These are phyloP conservation scores for Diaprepes abbreviatus DNA, from an alignment of 2,888 invertebrate genomes.

Conservation along the genomic window DNA sequence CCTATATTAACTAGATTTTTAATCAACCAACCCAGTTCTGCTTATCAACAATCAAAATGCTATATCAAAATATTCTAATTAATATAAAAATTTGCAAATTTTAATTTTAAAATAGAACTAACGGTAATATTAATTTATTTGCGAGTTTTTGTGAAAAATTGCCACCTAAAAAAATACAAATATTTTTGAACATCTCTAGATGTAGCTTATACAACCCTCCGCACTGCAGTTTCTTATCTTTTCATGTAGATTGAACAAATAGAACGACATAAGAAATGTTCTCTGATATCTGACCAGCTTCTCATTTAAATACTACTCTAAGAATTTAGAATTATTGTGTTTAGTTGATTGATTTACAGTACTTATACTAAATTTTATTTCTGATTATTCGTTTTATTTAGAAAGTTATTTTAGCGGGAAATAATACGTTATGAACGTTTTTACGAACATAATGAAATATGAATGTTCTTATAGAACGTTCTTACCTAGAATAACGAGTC, in stretches of 20 bases:
- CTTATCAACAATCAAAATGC: conserved; percentile 13
- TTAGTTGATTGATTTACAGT: conserved; percentile 14
- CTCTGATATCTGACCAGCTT: conserved; percentile 1
- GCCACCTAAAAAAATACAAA: conserved; percentile 1
- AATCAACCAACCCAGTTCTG: background rate
- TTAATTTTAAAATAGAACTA: background rate
- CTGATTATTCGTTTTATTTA: background rate
- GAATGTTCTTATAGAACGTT: background rate
- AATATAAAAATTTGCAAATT: background rate
- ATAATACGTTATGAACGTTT: background rate
- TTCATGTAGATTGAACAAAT: conserved; percentile 18
- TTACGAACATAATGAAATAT: background rate
- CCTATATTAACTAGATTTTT: too few relatives aligned
- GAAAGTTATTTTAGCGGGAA: background rate
- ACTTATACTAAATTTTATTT: background rate
- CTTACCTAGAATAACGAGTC: too few relatives aligned
- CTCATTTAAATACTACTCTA: background rate
- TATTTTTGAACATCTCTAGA: conserved; percentile 36
- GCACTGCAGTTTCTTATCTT: conserved; percentile 36
- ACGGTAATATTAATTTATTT: background rate
- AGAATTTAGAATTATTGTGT: background rate
- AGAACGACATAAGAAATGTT: background rate
- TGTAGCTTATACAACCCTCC: conserved; percentile 38
- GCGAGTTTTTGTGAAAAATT: conserved; percentile 1
- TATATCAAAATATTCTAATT: conserved; percentile 2